These are phyloP conservation scores for Phyto melanocephala DNA, from an alignment of 2,888 invertebrate genomes.

Conservation along the genomic window DNA sequence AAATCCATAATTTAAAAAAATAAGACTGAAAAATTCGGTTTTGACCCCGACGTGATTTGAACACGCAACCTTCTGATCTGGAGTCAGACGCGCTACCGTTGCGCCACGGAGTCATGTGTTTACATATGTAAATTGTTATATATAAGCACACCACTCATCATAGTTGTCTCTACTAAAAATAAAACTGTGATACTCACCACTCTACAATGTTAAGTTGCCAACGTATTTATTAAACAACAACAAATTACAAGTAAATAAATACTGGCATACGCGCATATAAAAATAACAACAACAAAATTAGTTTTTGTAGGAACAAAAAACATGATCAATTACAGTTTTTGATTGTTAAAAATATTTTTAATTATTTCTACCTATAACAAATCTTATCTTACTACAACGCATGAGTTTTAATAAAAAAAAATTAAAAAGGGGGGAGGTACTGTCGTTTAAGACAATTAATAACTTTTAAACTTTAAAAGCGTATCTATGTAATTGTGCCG, in stretches of 20 bases:
- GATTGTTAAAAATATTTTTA: neutral
- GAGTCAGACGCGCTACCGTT: constrained; percentile 78
- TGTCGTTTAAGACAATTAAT: neutral
- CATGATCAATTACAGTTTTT: constrained; percentile 26
- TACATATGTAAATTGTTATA: neutral
- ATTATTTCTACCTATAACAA: no score
- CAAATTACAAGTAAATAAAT: neutral
- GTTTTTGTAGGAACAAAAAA: neutral
- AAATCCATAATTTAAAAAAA: neutral
- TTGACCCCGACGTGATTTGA: constrained; percentile 77
- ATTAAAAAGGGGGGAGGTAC: neutral
- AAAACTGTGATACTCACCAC: neutral
- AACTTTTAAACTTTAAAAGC: neutral
- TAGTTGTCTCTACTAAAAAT: neutral
- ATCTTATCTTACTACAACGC: no score
- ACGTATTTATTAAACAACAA: neutral
- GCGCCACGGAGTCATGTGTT: constrained; percentile 73
- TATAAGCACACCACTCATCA: neutral
- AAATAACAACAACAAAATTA: neutral
- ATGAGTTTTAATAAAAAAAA: neutral
- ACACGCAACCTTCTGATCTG: constrained; percentile 77
- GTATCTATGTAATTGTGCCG: neutral
- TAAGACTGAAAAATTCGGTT: neutral
- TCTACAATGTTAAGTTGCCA: neutral
- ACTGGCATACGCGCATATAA: neutral